Evolutionary conservation across 2,113 vertebrate genomes (phyloP).

Genomic region (Orcinus orca): DNA sequence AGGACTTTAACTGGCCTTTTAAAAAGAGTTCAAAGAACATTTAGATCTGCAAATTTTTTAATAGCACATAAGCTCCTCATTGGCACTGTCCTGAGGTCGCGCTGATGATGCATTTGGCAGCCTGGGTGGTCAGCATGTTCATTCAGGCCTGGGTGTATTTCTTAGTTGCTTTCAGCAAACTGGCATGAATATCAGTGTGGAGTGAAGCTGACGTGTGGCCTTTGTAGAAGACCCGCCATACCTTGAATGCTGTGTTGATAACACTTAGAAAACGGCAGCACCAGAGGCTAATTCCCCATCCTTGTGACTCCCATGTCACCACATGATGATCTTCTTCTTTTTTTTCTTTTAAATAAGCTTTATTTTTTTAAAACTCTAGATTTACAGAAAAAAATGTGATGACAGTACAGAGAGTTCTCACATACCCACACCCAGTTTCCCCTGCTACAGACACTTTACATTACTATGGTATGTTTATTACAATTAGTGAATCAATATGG

Average conservation of each 20-base stretch:
- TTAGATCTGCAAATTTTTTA: slow-evolving; percentile 41
- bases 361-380: too few relatives aligned
- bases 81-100: not conserved
- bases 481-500: too few relatives aligned
- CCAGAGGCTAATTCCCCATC: not conserved
- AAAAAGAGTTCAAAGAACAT: not conserved
- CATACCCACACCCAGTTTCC: too few relatives aligned
- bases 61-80: slow-evolving; percentile 26
- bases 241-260: not conserved
- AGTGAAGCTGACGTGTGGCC: not conserved
- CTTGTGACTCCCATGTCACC: fast-evolving
- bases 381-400: too few relatives aligned
- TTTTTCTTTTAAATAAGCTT: too few relatives aligned
- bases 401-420: too few relatives aligned
- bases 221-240: not conserved
- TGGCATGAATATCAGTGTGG: not conserved
- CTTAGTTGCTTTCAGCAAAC: not conserved
- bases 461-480: too few relatives aligned
- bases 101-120: not conserved
- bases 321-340: not conserved
- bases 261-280: not conserved
- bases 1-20: slow-evolving; percentile 25
- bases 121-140: not conserved
- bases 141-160: not conserved
- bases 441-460: too few relatives aligned